phyloP scores from a whole-genome alignment of 2,113 vertebrate genomes.

The Lepidothrix coronata region DNA sequence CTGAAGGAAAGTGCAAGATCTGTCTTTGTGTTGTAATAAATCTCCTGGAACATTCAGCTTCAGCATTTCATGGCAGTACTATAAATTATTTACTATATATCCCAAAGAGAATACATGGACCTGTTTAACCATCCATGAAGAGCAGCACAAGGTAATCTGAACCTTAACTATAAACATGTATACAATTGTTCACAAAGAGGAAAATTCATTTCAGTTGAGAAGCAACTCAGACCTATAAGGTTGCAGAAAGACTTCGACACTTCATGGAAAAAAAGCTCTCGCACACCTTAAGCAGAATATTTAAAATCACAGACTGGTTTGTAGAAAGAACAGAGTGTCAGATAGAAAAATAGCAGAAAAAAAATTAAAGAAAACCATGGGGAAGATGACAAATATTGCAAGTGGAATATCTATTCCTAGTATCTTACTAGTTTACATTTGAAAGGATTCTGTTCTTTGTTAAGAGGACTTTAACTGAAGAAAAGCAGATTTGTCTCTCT shows the following conservation, averaged over 20 bases:
- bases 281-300: not conserved
- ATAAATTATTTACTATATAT: not conserved
- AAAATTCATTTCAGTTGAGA: not conserved
- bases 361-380: not conserved
- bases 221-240: not conserved
- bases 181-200: not conserved
- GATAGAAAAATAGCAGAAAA: not conserved
- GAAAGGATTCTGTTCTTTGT: conserved; percentile 64
- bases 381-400: not conserved
- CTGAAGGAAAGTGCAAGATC: not conserved
- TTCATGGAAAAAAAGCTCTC: not conserved
- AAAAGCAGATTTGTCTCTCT: conserved; percentile 50
- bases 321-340: not conserved
- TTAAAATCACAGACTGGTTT: not conserved
- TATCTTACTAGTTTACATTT: conserved; percentile 51
- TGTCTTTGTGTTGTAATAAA: not conserved
- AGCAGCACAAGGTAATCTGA: not conserved
- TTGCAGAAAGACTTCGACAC: not conserved
- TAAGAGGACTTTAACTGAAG: conserved; percentile 44
- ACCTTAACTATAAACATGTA: not conserved
- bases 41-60: not conserved
- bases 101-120: not conserved
- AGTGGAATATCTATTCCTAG: conserved; percentile 43
- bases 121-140: not conserved
- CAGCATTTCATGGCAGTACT: not conserved